A percentile compares a stretch with the other conserved stretches of the same genome.
phyloP scores from a whole-genome alignment of 2,888 invertebrate species.

The Melikaiella ostensackeni region DNA sequence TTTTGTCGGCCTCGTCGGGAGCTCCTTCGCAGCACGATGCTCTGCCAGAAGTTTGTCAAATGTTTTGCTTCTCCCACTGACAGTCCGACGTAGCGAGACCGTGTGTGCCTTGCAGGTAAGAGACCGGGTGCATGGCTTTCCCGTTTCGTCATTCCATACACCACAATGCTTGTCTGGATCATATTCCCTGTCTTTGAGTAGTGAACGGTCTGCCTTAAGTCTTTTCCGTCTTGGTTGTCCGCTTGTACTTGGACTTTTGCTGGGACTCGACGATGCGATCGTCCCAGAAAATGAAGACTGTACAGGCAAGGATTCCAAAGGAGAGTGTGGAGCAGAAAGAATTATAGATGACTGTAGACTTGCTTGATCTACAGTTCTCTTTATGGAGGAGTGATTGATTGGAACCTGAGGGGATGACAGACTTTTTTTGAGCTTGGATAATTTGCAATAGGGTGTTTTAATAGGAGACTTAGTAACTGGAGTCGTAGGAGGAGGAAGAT shows the following conservation, averaged over 20 bases:
- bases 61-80: constrained; percentile 84
- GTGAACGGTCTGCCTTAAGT: constrained; percentile 72
- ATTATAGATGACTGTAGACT: constrained; percentile 62
- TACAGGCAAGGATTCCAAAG: constrained; percentile 67
- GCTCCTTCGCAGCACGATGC: constrained; percentile 84
- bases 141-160: constrained; percentile 83
- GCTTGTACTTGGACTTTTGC: constrained; percentile 68
- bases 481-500: constrained; percentile 70
- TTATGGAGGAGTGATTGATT: constrained; percentile 67
- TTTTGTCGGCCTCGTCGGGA: constrained; percentile 67
- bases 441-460: constrained; percentile 74
- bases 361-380: constrained; percentile 65
- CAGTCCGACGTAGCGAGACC: constrained; percentile 84
- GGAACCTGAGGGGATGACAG: constrained; percentile 61
- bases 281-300: constrained; percentile 55
- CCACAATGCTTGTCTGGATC: constrained; percentile 92
- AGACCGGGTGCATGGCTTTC: constrained; percentile 88
- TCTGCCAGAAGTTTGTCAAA: constrained; percentile 88
- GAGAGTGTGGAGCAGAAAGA: constrained; percentile 70
- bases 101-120: constrained; percentile 86
- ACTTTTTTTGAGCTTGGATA: constrained; percentile 73
- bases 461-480: constrained; percentile 67
- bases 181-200: constrained; percentile 82
- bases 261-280: constrained; percentile 63
- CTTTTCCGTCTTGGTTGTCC: constrained; percentile 72